Evolutionary conservation across 2,797 vertebrate species (phyloP), one percentile per base, ranked within the genome.

Genomic region (Pseudotriccus pelzelni): DNA sequence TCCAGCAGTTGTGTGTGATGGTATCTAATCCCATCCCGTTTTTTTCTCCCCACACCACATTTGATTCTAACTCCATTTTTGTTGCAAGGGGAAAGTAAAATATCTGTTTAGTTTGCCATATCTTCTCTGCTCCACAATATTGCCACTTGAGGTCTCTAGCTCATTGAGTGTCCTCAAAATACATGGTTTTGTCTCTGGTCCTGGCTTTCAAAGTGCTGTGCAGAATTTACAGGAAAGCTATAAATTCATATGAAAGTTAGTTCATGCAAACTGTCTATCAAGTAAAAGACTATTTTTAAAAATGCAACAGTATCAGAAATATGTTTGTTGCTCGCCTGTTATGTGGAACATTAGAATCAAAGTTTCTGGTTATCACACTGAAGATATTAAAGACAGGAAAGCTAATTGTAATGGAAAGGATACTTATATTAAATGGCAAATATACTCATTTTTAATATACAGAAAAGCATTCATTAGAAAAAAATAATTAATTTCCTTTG

Each of bases 391-490:
- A 87, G 86, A 91, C 70, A 92, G 49, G 66, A 92, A 94, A 96
- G 79, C 80, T 95, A 83, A 95, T 72, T 93, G 70, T 96, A 97
- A 96, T 94, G 96, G 89, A 93, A 97, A 96, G 70, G 76, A 82
- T 94, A 69, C 96, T 96, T 96, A 87, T 85, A 66, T 81, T 97
- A 96, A 94, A 89, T 90, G 50, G 84, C 77, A 97, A 96, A 89
- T 95, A 77, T 81, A 39, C 56, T 96, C 64, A 84, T 94, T 98
- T 95, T 97, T 95, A 97, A 97, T 95, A 90, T 91, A 79, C 55
- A 94, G 76, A 93, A 93, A 95, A 97, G n/a, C 46, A 63, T 96
- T 97, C 93, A 95, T 97, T 97, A 96, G 87, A 17, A 83, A 97
- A 88, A 94, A 93, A 73, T 90, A 94, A 93, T 96, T 84, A 12